Conservation (phyloP, 2,888 invertebrate species). For the Lamellibrachia columna region DNA sequence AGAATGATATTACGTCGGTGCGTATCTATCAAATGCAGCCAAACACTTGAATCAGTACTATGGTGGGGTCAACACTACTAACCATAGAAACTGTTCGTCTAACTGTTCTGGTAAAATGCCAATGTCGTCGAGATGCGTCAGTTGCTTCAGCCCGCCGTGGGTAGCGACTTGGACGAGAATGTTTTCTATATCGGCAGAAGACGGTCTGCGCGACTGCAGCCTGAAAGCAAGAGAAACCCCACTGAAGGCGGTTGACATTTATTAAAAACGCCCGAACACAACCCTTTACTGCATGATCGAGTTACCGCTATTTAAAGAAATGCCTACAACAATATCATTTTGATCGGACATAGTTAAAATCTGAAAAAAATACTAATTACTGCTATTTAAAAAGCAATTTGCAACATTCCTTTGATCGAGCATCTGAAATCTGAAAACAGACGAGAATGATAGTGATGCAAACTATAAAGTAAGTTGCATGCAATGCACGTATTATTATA, state of each 20-base stretch:
- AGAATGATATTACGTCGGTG: background rate
- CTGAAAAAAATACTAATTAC: too few relatives aligned
- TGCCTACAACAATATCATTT: too few relatives aligned
- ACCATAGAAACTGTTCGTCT: background rate
- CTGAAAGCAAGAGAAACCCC: background rate
- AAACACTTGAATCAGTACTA: background rate
- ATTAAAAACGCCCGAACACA: background rate
- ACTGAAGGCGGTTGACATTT: background rate
- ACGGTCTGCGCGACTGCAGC: background rate
- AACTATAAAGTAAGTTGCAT: too few relatives aligned
- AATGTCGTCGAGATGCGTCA: background rate
- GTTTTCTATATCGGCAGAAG: background rate
- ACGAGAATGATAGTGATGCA: too few relatives aligned
- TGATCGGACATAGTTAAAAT: too few relatives aligned
- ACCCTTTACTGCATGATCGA: too few relatives aligned
- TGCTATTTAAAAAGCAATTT: too few relatives aligned
- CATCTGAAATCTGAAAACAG: too few relatives aligned
- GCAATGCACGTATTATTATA: too few relatives aligned
- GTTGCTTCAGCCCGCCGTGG: background rate
- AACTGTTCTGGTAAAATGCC: background rate
- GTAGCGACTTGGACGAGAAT: background rate
- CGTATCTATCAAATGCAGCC: background rate
- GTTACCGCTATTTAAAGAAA: too few relatives aligned
- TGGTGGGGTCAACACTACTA: background rate
- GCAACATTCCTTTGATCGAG: too few relatives aligned